A percentile compares a stretch with the other conserved stretches of the same genome.
Evolutionary conservation across 2,888 invertebrate species (phyloP).

Genomic region (Dolomedes plantarius): DNA sequence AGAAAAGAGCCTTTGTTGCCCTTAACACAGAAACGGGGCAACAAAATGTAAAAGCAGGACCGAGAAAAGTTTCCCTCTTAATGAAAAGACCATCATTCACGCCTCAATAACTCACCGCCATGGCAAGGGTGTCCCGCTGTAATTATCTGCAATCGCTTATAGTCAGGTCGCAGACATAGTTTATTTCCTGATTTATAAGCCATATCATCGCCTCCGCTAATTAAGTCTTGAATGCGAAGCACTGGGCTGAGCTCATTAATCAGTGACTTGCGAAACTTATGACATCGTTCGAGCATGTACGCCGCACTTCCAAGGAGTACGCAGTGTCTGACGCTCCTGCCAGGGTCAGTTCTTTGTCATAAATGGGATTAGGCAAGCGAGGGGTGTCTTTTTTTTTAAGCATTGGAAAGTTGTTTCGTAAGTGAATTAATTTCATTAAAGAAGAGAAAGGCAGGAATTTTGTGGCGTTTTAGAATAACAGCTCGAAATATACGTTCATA

Average conservation of each 20-base stretch:
- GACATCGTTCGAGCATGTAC: neutral
- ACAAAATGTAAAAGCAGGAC: neutral
- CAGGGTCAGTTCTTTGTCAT: neutral
- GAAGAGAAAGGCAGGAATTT: too few species aligned
- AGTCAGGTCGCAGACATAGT: constrained; percentile 6
- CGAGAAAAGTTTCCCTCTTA: neutral
- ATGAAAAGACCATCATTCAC: constrained; percentile 10
- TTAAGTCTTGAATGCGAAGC: constrained; percentile 2
- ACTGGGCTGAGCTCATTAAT: neutral
- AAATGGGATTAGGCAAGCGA: neutral
- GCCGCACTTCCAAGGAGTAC: neutral
- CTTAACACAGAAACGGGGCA: neutral
- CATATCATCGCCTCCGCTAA: constrained; percentile 9
- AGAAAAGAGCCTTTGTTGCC: neutral
- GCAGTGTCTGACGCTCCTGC: neutral
- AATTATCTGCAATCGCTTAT: neutral
- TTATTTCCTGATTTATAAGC: constrained; percentile 16
- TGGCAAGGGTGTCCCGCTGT: neutral
- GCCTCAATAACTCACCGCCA: neutral
- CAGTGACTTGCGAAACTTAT: neutral
- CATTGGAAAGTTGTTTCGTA: too few species aligned
- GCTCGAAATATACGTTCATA: too few species aligned
- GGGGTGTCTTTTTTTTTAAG: too few species aligned
- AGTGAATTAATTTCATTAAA: too few species aligned
- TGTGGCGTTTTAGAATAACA: too few species aligned